A percentile compares a stretch with the other conserved stretches of the same genome.
These are phyloP conservation scores for Rhingia rostrata DNA, from an alignment of 2,888 invertebrate species.

Conservation along the genomic window DNA sequence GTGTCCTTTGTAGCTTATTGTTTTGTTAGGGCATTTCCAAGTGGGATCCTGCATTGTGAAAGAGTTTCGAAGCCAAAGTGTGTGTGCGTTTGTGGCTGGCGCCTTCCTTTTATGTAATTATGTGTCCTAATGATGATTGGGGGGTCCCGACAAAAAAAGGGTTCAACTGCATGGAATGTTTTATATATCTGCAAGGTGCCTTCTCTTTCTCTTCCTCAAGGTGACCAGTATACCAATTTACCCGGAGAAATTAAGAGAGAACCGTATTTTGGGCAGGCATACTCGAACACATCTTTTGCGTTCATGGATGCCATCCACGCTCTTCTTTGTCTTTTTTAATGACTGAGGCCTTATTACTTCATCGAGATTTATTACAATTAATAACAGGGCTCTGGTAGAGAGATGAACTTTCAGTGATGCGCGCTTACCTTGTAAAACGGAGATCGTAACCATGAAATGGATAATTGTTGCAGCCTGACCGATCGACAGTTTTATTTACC, in stretches of 20 bases:
- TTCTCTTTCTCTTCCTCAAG: constrained; percentile 12
- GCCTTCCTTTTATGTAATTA: constrained; percentile 64
- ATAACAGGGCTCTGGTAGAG: constrained; percentile 79
- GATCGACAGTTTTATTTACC: constrained; percentile 40
- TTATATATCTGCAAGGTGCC: constrained; percentile 51
- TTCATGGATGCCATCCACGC: constrained; percentile 10
- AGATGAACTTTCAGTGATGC: constrained; percentile 63
- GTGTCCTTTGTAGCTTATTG: constrained; percentile 49
- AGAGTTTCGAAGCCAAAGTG: constrained; percentile 10
- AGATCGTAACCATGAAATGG: constrained; percentile 68
- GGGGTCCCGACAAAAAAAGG: constrained; percentile 27
- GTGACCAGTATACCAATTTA: constrained; percentile 37
- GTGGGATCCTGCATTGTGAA: constrained; percentile 38
- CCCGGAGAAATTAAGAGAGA: constrained; percentile 31
- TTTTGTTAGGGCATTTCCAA: constrained; percentile 20
- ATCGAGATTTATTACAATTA: constrained; percentile 83
- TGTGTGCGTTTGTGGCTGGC: constrained; percentile 37
- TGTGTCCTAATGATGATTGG: constrained; percentile 67
- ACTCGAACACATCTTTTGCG: constrained; percentile 32
- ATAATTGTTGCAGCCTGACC: constrained; percentile 54
- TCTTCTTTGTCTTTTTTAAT: constrained; percentile 64
- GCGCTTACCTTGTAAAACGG: constrained; percentile 57
- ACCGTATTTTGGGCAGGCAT: constrained; percentile 41
- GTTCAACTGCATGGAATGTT: constrained; percentile 53
- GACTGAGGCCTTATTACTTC: constrained; percentile 77